Conservation (phyloP, 1,140 invertebrate species). For the Pogonomyrmex barbatus region DNA sequence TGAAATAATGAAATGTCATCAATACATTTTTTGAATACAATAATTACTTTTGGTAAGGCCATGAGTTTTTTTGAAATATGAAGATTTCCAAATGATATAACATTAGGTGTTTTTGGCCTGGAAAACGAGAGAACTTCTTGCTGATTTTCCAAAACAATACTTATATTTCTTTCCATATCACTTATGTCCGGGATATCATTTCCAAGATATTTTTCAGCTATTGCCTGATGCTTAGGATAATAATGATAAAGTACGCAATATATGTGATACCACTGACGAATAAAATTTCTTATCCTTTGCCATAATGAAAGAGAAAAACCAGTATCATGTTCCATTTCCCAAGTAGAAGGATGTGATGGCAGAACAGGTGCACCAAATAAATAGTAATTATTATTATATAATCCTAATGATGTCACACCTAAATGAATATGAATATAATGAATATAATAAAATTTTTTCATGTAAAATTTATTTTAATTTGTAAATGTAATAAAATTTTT, state of each 20-base stretch:
- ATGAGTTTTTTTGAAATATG: slow-evolving; percentile 78
- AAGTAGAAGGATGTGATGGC: slow-evolving; percentile 72
- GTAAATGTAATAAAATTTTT: neutral
- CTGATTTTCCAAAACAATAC: slow-evolving; percentile 86
- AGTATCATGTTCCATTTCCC: slow-evolving; percentile 55
- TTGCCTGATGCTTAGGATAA: slow-evolving; percentile 78
- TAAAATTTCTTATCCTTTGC: slow-evolving; percentile 62
- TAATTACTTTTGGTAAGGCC: slow-evolving; percentile 76
- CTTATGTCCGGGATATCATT: slow-evolving; percentile 69
- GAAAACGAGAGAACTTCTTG: slow-evolving; percentile 86
- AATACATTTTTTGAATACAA: slow-evolving; percentile 18
- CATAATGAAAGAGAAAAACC: slow-evolving; percentile 61
- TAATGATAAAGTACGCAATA: neutral
- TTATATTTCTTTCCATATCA: slow-evolving; percentile 80
- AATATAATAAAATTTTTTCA: neutral
- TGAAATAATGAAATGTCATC: neutral
- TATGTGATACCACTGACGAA: slow-evolving; percentile 29
- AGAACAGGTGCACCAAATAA: slow-evolving; percentile 60
- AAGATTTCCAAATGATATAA: slow-evolving; percentile 86
- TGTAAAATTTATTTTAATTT: neutral
- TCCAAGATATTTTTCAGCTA: slow-evolving; percentile 82
- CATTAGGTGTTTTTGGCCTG: slow-evolving; percentile 86
- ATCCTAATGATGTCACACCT: slow-evolving; percentile 65
- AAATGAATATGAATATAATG: neutral
- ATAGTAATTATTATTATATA: neutral